Conservation (phyloP, 2,797 vertebrate species). For the Parambassis ranga region DNA sequence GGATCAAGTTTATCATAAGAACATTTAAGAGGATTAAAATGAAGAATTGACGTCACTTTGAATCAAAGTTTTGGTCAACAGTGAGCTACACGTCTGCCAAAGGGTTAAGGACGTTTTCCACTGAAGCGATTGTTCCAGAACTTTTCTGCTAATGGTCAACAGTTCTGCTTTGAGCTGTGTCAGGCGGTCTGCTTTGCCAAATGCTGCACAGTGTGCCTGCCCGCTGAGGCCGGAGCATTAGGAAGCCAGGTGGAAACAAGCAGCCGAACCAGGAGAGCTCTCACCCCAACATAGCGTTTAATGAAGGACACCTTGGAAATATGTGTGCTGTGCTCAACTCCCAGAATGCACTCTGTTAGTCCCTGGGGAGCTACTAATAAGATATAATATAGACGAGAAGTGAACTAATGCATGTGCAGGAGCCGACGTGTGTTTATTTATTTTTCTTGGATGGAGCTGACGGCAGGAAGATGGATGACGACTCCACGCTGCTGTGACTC, state of each 20-base stretch:
- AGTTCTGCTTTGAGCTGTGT: constrained; percentile 56
- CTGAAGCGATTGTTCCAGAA: constrained; percentile 53
- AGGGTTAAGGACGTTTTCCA: constrained; percentile 30
- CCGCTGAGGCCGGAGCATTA: constrained; percentile 30
- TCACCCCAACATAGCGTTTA: constrained; percentile 16
- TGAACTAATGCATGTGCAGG: neutral
- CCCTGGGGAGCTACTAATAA: constrained; percentile 15
- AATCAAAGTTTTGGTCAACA: constrained; percentile 25
- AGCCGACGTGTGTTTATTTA: neutral
- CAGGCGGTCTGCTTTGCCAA: constrained; percentile 46
- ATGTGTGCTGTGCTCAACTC: constrained; percentile 24
- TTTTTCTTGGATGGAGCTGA: neutral
- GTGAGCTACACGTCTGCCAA: constrained; percentile 33
- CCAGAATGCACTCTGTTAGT: constrained; percentile 32
- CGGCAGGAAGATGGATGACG: constrained; percentile 36
- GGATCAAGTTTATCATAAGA: constrained; percentile 2
- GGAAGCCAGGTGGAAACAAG: constrained; percentile 43
- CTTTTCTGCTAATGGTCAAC: constrained; percentile 61
- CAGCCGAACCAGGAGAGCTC: constrained; percentile 18
- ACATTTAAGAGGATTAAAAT: neutral
- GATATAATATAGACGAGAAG: constrained; percentile 23
- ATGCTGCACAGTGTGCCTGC: constrained; percentile 31
- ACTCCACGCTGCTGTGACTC: constrained; percentile 36
- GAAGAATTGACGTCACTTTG: neutral
- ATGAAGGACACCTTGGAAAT: constrained; percentile 44